These are phyloP conservation scores for Alaudala cheleensis DNA, from an alignment of 2,113 vertebrate species.

Conservation along the genomic window DNA sequence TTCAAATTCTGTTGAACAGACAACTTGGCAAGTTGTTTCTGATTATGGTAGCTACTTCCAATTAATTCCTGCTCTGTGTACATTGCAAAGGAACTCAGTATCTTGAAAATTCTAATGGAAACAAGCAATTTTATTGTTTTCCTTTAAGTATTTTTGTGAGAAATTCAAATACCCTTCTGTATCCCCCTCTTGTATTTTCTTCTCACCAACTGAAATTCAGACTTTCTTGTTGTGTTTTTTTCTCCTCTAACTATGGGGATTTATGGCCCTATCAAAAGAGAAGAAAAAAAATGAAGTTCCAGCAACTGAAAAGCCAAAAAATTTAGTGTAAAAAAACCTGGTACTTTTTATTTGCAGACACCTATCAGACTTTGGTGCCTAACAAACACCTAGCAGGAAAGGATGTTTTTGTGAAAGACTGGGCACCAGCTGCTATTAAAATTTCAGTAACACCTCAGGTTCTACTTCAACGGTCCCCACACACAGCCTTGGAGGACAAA, in stretches of 20 bases:
- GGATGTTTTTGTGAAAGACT: neutral
- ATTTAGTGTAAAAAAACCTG: neutral
- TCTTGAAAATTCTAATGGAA: neutral
- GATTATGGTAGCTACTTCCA: neutral
- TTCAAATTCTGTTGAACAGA: neutral
- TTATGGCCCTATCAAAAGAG: neutral
- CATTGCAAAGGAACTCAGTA: neutral
- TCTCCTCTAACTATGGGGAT: neutral
- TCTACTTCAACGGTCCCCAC: neutral
- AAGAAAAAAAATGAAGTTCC: neutral
- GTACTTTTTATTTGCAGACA: neutral
- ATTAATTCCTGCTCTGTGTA: neutral
- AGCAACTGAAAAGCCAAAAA: neutral
- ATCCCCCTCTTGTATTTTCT: neutral
- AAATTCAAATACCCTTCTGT: neutral
- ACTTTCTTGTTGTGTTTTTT: neutral
- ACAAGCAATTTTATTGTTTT: neutral
- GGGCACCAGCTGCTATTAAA: neutral
- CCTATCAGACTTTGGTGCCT: neutral
- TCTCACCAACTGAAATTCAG: neutral
- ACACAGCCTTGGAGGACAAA: neutral
- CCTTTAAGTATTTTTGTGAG: neutral
- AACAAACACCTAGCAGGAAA: neutral
- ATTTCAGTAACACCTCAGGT: neutral
- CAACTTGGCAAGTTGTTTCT: neutral